Base-by-base conservation (phyloP, 2,888 invertebrate species). In the Chironomus riparius region DNA sequence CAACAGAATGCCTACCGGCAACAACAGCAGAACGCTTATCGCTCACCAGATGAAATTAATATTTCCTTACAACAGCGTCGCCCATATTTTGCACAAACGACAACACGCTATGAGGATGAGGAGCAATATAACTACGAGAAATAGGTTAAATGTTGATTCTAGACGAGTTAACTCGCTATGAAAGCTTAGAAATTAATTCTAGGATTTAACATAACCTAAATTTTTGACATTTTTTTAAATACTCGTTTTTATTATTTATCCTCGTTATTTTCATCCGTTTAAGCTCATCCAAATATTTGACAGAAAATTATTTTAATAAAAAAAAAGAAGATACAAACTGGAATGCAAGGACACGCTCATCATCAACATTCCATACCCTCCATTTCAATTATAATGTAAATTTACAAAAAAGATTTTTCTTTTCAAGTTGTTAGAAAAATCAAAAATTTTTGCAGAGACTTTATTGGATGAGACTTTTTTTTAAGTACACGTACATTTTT, bases 21-120 rank as follows among this genome's bases (percentile, higher is more conserved):
- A 80, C 78, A 77, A 65, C 77, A 86, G 78, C 77, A 86, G 78
- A 92, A 93, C 81, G 93, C 93, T 68, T 94, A 92, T 84, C 89
- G 92, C 80, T 90, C 92, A 61, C 92, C 94, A 3, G 94, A 94
- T 82, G 93, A 93, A 82, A 92, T 94, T 71, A 94, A 94, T 82
- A 94, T 94, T 79, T 92, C 94, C 3, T 86, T 94, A 72, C 91
- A 90, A 77, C 93, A 94, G 82, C 87, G 94, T 81, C 88, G 94
- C 80, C 93, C 93, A 15, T 85, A 86, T 61, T 81, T 83, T 70
- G 81, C 82, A 77, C 82, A 85, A 50, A 81, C 82, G 61, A 84
- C 85, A 79, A 83, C 83, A 75, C 82, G 83, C 76, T 84, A 84
- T 78, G 76, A 73, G 22, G 78, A 84, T 77, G 83, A 84, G 77